Base-by-base conservation (phyloP, 2,113 vertebrate species). In the Antigone vipio region DNA sequence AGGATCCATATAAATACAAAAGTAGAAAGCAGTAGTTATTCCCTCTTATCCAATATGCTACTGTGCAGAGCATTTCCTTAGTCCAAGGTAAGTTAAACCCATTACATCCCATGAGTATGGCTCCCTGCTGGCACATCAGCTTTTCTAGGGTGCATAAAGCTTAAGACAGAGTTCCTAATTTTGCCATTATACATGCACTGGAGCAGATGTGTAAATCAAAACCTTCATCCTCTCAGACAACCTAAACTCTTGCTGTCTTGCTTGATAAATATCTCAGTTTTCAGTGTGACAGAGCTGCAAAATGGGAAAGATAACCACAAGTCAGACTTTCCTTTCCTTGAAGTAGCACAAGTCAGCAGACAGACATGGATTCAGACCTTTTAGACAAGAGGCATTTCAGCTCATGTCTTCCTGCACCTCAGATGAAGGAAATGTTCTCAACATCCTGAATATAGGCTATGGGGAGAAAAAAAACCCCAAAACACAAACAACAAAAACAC, bases 1-100 rank as follows among this genome's bases (percentile, higher is more conserved):
- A 77, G 5, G 19, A 59, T 9, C 4, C 15, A 75, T 49, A 55
- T 55, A 55, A 89, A 74, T n/a, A 47, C 5, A 55, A 9, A 55
- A 50, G 24, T 8, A 21, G 21, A 75, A 89, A 68, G 14, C 26
- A 59, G 12, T 0, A 0, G 77, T 50, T 0, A 0, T 32, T 74
- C 7, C 2, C 9, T 52, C 89, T 88, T 56, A 67, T 59, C 18
- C 56, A 59, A 15, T 27, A 71, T 20, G 32, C 26, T n/a, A 59
- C 27, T 19, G 4, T 8, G 9, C 3, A 45, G 29, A 67, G 8
- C 7, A 77, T 55, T 50, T 76, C 30, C 12, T 89, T 58, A 71
- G 69, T 52, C 18, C 18, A 16, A 63, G 7, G 5, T 38, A 52
- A 74, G 3, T 32, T 40, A 91, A 85, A 23, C 3, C 11, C 34